These are phyloP conservation scores for Thamnophis elegans DNA, from an alignment of 2,797 vertebrate genomes.

Conservation along the genomic window DNA sequence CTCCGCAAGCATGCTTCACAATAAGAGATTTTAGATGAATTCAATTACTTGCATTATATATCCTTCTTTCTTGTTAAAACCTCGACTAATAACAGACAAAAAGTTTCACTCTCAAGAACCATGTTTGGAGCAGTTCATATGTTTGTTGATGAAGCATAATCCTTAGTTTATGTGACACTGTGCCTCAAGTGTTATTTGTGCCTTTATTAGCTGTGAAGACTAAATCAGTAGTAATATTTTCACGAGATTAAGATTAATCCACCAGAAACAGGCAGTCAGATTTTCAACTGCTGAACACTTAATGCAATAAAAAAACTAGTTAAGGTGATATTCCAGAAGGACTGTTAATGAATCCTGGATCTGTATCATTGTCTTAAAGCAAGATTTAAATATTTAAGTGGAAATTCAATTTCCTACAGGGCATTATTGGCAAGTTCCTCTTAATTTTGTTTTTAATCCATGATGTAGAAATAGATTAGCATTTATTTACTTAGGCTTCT, in stretches of 20 bases:
- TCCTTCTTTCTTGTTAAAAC: constrained; percentile 50
- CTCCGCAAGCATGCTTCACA: constrained; percentile 35
- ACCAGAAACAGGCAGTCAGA: constrained; percentile 14
- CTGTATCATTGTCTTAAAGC: not conserved
- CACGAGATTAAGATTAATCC: constrained; percentile 34
- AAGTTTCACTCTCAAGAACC: constrained; percentile 35
- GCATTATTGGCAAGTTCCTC: not conserved
- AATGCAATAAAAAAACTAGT: constrained; percentile 19
- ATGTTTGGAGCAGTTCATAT: constrained; percentile 16
- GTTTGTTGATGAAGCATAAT: constrained; percentile 46
- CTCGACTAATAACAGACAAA: constrained; percentile 43
- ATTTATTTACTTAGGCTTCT: not conserved
- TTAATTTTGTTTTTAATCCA: not conserved
- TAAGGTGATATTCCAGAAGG: not conserved
- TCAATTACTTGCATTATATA: constrained; percentile 49
- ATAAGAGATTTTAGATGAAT: constrained; percentile 23
- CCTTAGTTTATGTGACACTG: constrained; percentile 28
- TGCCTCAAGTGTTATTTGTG: constrained; percentile 35
- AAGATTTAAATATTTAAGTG: constrained; percentile 21
- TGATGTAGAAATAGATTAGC: not conserved
- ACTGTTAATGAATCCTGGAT: not conserved
- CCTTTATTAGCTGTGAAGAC: constrained; percentile 50
- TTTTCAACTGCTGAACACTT: constrained; percentile 28
- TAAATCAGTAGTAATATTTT: constrained; percentile 48
- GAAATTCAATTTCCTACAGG: not conserved